phyloP scores from a whole-genome alignment of 2,113 vertebrate genomes.

The Neolamprologus modestus region DNA sequence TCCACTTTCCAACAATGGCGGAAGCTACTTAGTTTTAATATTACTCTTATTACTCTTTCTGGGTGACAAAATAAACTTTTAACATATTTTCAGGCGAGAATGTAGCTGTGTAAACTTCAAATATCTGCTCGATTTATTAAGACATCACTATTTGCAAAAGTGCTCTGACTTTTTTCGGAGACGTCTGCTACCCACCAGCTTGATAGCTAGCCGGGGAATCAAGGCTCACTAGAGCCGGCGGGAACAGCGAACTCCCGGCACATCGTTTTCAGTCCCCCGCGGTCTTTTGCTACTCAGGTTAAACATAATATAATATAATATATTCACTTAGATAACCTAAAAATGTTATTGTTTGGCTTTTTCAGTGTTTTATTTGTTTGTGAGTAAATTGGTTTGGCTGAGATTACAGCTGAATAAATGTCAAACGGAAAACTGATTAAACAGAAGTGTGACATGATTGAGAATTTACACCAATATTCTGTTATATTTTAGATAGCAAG shows the following conservation, averaged over 20 bases:
- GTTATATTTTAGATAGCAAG: neutral
- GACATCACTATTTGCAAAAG: neutral
- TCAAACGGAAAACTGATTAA: neutral
- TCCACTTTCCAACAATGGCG: neutral
- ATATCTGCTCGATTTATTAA: neutral
- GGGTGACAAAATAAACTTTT: neutral
- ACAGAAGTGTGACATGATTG: neutral
- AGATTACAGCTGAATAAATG: neutral
- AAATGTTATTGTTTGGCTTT: neutral
- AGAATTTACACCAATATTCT: neutral
- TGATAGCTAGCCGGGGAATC: neutral
- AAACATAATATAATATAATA: neutral
- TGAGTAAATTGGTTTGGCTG: neutral
- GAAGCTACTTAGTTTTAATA: neutral
- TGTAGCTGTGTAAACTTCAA: neutral
- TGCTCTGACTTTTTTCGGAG: neutral
- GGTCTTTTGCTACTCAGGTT: neutral
- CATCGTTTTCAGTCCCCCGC: neutral
- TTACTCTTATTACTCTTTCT: neutral
- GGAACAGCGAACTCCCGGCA: rapidly evolving
- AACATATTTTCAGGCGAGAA: neutral
- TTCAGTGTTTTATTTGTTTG: neutral
- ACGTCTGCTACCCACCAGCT: rapidly evolving
- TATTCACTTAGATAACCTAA: neutral
- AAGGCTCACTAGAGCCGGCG: rapidly evolving